Conservation (phyloP, 1,140 invertebrate genomes). For the Coelopa frigida region DNA sequence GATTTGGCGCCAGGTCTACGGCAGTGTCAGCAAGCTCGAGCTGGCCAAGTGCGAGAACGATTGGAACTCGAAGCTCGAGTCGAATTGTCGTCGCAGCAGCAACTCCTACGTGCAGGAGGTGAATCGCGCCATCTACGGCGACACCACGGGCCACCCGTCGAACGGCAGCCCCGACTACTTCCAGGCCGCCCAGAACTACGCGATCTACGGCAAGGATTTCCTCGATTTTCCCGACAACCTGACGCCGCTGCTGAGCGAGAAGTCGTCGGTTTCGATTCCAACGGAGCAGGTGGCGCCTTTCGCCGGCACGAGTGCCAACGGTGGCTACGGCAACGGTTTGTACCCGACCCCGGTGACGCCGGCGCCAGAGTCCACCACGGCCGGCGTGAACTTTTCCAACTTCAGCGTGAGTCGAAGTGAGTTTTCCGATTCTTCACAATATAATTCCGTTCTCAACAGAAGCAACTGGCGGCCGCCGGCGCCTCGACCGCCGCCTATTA, state of each 20-base stretch:
- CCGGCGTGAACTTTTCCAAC: constrained; percentile 1
- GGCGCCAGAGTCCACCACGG: too few relatives aligned
- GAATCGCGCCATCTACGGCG: constrained; percentile 19
- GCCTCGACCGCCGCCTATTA: constrained; percentile 8
- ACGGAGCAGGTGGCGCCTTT: too few relatives aligned
- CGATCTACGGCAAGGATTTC: constrained; percentile 20
- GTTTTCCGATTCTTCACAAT: neutral
- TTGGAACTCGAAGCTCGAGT: constrained; percentile 6
- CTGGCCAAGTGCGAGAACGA: neutral
- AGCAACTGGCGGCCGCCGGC: neutral
- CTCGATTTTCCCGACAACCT: constrained; percentile 23
- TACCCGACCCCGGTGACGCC: too few relatives aligned
- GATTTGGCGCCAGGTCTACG: neutral
- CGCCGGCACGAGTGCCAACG: neutral
- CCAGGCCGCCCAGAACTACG: constrained; percentile 34
- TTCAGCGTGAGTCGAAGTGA: neutral
- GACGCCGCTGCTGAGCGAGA: neutral
- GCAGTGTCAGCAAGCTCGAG: neutral
- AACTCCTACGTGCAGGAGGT: constrained; percentile 12
- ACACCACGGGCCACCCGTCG: constrained; percentile 22
- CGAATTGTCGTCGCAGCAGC: constrained; percentile 9
- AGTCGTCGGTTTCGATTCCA: neutral
- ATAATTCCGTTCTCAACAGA: constrained; percentile 5
- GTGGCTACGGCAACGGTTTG: neutral
- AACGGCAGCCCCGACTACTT: constrained; percentile 23